A percentile compares a stretch with the other conserved stretches of the same genome.
Conservation (phyloP, 2,888 invertebrate species). For the Entomobrya proxima region DNA sequence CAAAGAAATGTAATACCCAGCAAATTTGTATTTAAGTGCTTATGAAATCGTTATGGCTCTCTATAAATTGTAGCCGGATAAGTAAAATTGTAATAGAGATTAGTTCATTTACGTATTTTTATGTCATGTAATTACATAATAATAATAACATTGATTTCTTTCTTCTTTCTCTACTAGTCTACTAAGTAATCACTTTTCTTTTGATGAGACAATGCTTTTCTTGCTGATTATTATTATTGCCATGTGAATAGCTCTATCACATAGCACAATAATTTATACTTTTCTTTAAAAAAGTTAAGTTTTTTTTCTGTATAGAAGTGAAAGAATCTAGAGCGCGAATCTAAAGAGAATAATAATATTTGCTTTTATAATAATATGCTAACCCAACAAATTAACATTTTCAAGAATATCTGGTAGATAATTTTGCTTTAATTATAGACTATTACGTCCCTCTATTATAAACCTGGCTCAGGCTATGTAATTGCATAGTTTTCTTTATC, state of each 20-base stretch:
- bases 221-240: slow-evolving; percentile 22
- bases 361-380: neutral
- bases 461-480: slow-evolving; percentile 74
- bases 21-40: no score
- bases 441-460: slow-evolving; percentile 70
- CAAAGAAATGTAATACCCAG: no score
- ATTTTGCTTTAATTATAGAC: slow-evolving; percentile 29
- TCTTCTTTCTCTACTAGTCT: slow-evolving; percentile 23
- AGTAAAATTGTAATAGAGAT: neutral
- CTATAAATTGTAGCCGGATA: no score
- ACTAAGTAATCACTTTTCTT: slow-evolving; percentile 48
- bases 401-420: neutral
- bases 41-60: no score
- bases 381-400: neutral
- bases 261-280: slow-evolving; percentile 1
- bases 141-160: slow-evolving; percentile 16
- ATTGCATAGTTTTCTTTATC: slow-evolving; percentile 72
- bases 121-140: slow-evolving; percentile 1
- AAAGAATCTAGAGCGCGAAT: no score
- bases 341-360: no score
- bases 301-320: neutral
- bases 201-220: slow-evolving; percentile 50
- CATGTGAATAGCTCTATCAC: slow-evolving; percentile 12
- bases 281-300: neutral
- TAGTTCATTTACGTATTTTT: neutral